A percentile compares a stretch with the other conserved stretches of the same genome.
phyloP scores from a whole-genome alignment of 2,888 invertebrate species.

The Pinctada fucata region DNA sequence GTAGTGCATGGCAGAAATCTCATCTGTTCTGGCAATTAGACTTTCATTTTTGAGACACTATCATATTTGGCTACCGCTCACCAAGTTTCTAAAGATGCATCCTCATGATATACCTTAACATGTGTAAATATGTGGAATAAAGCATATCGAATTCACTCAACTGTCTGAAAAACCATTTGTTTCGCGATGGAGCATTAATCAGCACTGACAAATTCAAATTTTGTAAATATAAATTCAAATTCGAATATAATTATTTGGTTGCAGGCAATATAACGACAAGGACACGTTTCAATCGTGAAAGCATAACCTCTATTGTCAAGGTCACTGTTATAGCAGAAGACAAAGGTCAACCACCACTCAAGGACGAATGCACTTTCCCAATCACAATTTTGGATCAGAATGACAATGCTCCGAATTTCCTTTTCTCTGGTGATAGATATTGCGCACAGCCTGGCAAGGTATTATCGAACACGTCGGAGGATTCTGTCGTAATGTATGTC shows the following conservation, averaged over 20 bases:
- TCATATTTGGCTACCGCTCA: too few species aligned
- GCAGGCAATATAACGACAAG: conserved; percentile 76
- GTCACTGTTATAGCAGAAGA: conserved; percentile 96
- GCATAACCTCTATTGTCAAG: conserved; percentile 44
- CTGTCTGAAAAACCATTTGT: too few species aligned
- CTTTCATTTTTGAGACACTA: too few species aligned
- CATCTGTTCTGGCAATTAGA: too few species aligned
- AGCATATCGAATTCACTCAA: too few species aligned
- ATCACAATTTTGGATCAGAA: conserved; percentile 63
- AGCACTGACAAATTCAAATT: too few species aligned
- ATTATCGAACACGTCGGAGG: conserved; percentile 21
- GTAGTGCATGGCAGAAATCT: too few species aligned
- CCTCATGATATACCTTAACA: too few species aligned
- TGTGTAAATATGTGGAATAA: too few species aligned
- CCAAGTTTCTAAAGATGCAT: too few species aligned
- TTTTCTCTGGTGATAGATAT: conserved; percentile 51
- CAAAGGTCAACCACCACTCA: conserved; percentile 96
- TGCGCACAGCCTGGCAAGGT: not conserved
- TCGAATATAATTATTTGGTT: not conserved
- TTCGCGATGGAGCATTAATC: too few species aligned
- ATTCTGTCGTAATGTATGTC: conserved; percentile 81
- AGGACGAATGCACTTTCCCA: conserved; percentile 95
- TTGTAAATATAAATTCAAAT: too few species aligned
- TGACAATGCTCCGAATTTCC: conserved; percentile 61
- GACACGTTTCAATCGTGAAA: conserved; percentile 90